Evolutionary conservation across 2,113 vertebrate species (phyloP), one percentile per base, ranked within the genome.

Genomic region (Manacus vitellinus): DNA sequence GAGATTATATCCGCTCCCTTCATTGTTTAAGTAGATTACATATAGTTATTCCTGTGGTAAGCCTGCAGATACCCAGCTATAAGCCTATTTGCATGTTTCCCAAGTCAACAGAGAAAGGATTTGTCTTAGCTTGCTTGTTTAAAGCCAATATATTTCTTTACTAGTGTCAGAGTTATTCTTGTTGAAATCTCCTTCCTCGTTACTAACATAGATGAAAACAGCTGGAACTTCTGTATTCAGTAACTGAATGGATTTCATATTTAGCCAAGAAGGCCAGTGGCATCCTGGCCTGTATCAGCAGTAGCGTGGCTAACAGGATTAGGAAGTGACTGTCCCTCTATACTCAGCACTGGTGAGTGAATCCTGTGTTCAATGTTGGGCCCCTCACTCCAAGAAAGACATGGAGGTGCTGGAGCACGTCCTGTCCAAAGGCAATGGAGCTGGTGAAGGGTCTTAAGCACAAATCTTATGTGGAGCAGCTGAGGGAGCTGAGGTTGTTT

Each of bases 261-360:
- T 22, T 62, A 19, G 47, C 25, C 4, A 4, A 27, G 55, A 76
- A 54, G 22, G 41, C n/a, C 25, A 30, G 10, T 39, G 46, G 24
- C 46, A 15, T 47, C 4, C 4, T 55, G 30, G 10, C n/a, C 30
- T 68, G n/a, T 30, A 35, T 41, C 46, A 46, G 28, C 18, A 52
- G 3, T 4, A 21, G 8, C 41, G 54, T 35, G 30, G 24, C 6
- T 41, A 47, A 12, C 11, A 62, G 24, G 14, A 54, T 3, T 14
- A 47, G 39, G 47, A 18, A 31, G 14, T 27, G n/a, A 19, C 47
- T 33, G 16, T 47, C 4, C 8, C 4, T 4, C 19, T 15, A 15
- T 61, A 10, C 28, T 61, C 0, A 0, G 28, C 35, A 25, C 20
- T 75, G n/a, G 12, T 30, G 28, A n/a, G n/a, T 12, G 7, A 21